Percentiles rank a stretch among this genome's conserved stretches.
Conservation (phyloP, 2,888 invertebrate species). For the Petrolisthes manimaculis region DNA sequence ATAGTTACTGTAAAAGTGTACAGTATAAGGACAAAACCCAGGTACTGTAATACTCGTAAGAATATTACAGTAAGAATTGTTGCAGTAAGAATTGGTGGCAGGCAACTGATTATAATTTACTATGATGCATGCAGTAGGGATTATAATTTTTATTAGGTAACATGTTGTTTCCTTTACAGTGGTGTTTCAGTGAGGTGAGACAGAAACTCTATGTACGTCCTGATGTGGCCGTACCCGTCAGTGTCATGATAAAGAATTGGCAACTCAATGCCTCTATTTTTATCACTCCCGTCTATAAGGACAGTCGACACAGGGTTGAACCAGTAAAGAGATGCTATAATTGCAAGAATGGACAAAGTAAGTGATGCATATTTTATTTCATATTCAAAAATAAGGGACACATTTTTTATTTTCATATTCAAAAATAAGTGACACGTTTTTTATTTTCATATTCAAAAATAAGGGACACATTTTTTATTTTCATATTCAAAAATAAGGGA, state of each 20-base stretch:
- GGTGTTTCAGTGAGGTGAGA: slow-evolving; percentile 46
- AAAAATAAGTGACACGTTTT: no score
- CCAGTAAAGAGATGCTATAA: slow-evolving; percentile 44
- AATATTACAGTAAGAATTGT: background rate
- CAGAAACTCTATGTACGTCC: slow-evolving; percentile 46
- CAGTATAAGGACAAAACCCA: no score
- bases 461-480: no score
- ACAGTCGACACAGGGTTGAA: slow-evolving; percentile 31
- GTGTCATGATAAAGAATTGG: slow-evolving; percentile 34
- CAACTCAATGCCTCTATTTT: slow-evolving; percentile 16
- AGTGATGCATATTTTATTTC: no score
- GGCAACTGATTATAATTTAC: background rate
- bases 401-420: no score
- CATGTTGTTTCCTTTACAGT: slow-evolving; percentile 20
- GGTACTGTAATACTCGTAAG: no score
- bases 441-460: no score
- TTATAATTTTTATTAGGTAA: background rate
- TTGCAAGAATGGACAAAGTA: slow-evolving; percentile 24
- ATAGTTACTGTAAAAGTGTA: no score
- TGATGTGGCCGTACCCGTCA: slow-evolving; percentile 47
- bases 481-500: no score
- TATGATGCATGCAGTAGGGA: background rate
- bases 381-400: no score
- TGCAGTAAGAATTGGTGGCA: background rate
- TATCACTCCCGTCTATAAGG: slow-evolving; percentile 52